phyloP scores from a whole-genome alignment of 2,113 vertebrate species.

The Alligator mississippiensis region DNA sequence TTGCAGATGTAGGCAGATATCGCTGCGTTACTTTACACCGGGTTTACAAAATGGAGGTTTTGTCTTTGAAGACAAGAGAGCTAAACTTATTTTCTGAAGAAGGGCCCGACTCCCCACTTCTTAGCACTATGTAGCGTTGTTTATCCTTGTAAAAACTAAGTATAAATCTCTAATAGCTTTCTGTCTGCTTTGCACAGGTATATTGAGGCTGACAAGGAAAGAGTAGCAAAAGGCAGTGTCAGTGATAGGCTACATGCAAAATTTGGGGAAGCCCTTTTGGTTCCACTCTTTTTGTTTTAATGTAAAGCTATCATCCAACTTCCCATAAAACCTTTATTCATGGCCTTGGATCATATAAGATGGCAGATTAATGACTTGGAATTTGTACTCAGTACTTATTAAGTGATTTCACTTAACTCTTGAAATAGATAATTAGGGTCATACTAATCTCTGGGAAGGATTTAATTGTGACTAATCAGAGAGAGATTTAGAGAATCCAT shows the following conservation, averaged over 20 bases:
- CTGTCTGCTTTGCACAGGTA: conserved; percentile 22
- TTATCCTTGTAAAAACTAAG: background rate
- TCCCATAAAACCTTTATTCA: conserved; percentile 16
- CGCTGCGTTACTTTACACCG: background rate
- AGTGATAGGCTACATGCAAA: background rate
- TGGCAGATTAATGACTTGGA: conserved; percentile 12
- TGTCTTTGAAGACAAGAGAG: background rate
- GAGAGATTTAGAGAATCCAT: conserved; percentile 9
- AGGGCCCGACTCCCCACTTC: background rate
- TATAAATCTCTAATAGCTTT: background rate
- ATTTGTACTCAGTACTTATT: background rate
- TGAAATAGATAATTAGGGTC: conserved; percentile 17
- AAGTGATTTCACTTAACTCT: background rate
- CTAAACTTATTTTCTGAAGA: background rate
- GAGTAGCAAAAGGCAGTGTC: background rate
- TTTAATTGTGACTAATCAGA: conserved; percentile 1
- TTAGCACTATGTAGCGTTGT: background rate
- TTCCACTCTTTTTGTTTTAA: background rate
- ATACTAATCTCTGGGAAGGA: background rate
- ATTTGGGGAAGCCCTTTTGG: background rate
- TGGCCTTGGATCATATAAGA: background rate
- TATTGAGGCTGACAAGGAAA: background rate
- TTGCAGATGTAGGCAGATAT: background rate
- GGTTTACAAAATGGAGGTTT: background rate
- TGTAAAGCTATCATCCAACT: background rate